Base-by-base conservation (phyloP, 2,113 vertebrate species). In the Eclectus roratus region DNA sequence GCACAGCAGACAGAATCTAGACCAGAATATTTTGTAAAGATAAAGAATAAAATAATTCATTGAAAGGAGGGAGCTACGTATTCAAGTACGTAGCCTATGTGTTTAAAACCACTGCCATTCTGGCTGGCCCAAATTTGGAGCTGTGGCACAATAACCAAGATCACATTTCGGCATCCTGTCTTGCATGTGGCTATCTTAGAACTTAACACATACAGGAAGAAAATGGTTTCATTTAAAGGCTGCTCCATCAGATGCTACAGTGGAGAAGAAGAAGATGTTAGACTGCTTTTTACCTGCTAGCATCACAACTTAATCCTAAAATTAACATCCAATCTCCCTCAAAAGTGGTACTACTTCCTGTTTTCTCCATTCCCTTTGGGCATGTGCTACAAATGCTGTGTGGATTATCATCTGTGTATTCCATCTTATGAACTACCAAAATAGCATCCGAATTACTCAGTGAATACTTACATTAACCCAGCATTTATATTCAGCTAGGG, bases 11-110 rank as follows among this genome's bases (percentile, higher is more conserved):
- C 46, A 93, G 71, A 94, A 85, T 58, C 60, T 85, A 52, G 55
- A 92, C 66, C 68, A 95, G 52, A 82, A 41, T 11, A 81, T 94
- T 97, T n/a, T n/a, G n/a, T n/a, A n/a, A n/a, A n/a, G n/a, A n/a
- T n/a, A n/a, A n/a, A n/a, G 71, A 97, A 90, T 94, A 97, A 96
- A 96, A 68, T 55, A 58, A 96, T 85, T 92, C 35, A 74, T 69
- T 72, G 83, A 91, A 94, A 68, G 25, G 64, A 91, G 50, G 24
- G n/a, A 60, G 31, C 28, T 17, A 7, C 56, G 58, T 77, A 63
- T 92, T 91, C 66, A 92, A 92, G 95, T 80, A 80, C 60, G 73
- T 23, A 39, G 55, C 39, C 60, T 94, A 53, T 95, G 81, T 90
- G 70, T 92, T 95, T 96, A 88, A 97, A 96, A 95, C 25, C 81